Evolutionary conservation across 2,113 vertebrate genomes (phyloP), one percentile per base, ranked within the genome.

Genomic region (Pelodiscus sinensis): DNA sequence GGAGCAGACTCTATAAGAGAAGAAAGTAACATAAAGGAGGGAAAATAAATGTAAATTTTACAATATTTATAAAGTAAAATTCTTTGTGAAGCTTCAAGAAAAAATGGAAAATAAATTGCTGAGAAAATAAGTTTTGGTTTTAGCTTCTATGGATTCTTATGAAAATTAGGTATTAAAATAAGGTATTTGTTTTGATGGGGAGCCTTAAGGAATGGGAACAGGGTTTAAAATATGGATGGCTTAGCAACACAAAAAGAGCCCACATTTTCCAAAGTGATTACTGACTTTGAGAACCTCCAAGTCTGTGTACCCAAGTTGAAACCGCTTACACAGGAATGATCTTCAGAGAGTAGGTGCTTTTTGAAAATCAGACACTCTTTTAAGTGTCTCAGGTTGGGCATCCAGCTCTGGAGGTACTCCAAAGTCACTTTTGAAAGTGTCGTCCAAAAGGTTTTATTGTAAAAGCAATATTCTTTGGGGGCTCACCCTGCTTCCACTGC

Each of bases 361-460:
- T 92, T 94, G 51, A 75, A 24, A 24, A 44, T 75, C 71, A 75
- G 8, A 44, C 2, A 2, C n/a, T 38, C 21, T 73, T 73, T 21
- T 44, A 75, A 44, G 38, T 6, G 8, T 44, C 22, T 44, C 38
- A 25, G 22, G 38, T 50, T 50, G 38, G 38, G 19, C 71, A 75
- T 38, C 38, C 81, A 21, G 56, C 77, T 35, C 62, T 38, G 54
- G 15, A 50, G 24, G 50, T 52, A 68, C 22, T 78, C 22, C 25
- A 81, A 68, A 84, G 75, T 79, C 60, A 54, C 71, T 83, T 93
- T 82, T 88, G 57, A 86, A 89, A 93, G 25, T 75, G 38, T 25
- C 12, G 71, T 35, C 22, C 71, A 75, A 75, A 44, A 75, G 38
- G n/a, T 73, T 73, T 73, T 35, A 25, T 15, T 44, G 10, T 25